Conservation (phyloP, 2,797 vertebrate species). For the Orestias chungarensis region DNA sequence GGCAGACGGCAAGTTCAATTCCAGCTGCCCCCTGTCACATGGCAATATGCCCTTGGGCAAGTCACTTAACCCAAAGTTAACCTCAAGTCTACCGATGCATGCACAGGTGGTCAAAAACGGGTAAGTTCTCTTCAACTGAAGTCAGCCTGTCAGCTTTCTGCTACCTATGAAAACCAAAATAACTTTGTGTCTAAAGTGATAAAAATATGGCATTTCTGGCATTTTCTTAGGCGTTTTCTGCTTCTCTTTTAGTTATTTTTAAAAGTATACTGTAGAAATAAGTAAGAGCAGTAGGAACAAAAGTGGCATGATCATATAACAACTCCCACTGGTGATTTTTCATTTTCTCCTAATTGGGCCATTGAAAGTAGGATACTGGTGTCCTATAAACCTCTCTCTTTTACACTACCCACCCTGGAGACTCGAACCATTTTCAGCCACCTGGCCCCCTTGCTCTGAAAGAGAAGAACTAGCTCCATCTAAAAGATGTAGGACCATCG, state of each 20-base stretch:
- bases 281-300: constrained; percentile 7
- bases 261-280: constrained; percentile 52
- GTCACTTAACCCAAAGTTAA: neutral
- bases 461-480: constrained; percentile 27
- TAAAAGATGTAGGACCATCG: constrained; percentile 28
- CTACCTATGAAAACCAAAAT: too few species aligned
- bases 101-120: too few species aligned
- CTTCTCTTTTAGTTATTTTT: too few species aligned
- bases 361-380: constrained; percentile 85
- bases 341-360: constrained; percentile 82
- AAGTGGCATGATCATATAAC: constrained; percentile 57
- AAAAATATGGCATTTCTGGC: too few species aligned
- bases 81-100: too few species aligned
- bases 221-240: too few species aligned
- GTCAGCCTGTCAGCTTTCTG: too few species aligned
- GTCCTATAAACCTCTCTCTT: constrained; percentile 80
- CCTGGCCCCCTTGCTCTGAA: constrained; percentile 69
- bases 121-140: too few species aligned
- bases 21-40: neutral
- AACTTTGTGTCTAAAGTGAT: too few species aligned
- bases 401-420: constrained; percentile 66
- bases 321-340: constrained; percentile 82
- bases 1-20: neutral
- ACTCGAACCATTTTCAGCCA: constrained; percentile 84
- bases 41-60: neutral